phyloP scores from a whole-genome alignment of 2,113 vertebrate genomes.

The Ceuthmochares aereus region DNA sequence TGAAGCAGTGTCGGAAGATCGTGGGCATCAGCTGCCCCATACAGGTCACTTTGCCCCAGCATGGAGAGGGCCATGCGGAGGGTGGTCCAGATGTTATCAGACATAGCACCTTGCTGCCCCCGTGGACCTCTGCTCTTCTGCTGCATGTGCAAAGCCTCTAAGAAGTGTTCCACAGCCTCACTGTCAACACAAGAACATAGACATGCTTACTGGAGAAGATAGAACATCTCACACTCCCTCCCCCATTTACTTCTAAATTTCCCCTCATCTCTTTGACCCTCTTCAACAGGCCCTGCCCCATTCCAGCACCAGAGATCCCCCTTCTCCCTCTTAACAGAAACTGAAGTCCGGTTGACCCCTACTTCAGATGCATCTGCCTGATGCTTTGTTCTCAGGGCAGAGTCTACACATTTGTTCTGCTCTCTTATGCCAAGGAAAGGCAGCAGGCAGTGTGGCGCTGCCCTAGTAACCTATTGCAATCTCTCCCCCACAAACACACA shows the following conservation, averaged over 20 bases:
- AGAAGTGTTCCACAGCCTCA: slow-evolving; percentile 97
- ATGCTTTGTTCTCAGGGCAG: background rate
- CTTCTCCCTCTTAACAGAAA: background rate
- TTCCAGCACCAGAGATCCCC: background rate
- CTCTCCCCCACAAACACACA: background rate
- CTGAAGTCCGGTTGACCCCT: background rate
- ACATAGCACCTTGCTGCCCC: slow-evolving; percentile 84
- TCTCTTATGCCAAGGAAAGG: background rate
- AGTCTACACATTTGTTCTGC: background rate
- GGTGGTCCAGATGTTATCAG: slow-evolving; percentile 99
- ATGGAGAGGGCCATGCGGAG: slow-evolving; percentile 97
- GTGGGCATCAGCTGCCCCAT: slow-evolving; percentile 86
- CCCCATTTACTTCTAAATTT: background rate
- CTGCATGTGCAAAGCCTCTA: slow-evolving; percentile 95
- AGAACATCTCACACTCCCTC: background rate
- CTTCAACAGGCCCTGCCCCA: background rate
- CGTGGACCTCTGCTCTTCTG: slow-evolving; percentile 80
- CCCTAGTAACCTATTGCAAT: rapidly evolving
- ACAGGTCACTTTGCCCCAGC: slow-evolving; percentile 96
- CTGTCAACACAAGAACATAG: slow-evolving; percentile 70
- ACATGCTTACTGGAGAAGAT: background rate
- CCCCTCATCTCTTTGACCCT: background rate
- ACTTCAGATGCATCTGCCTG: background rate
- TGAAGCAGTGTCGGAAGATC: slow-evolving; percentile 88
- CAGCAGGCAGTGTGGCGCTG: background rate